Evolutionary conservation across 2,797 vertebrate species (phyloP), one percentile per base, ranked within the genome.

Genomic region (Lateolabrax maculatus): DNA sequence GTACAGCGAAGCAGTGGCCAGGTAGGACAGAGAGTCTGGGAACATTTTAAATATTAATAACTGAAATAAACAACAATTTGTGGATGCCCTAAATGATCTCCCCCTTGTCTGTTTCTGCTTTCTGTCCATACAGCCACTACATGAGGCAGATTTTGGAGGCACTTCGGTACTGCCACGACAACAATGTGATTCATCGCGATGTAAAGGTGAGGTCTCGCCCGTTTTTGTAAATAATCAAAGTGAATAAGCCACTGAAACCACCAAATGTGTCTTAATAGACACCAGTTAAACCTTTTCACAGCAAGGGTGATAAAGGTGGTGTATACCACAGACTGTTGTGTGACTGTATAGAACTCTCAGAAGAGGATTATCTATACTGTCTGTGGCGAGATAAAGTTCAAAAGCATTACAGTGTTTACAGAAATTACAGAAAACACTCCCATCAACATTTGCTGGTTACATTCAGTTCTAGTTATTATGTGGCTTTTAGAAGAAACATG

Each of bases 1-100:
- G 78, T 99, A 99, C 97, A 99, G 98, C 3, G 98, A 99, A 93
- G 98, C 98, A 16, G 98, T 99, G 85, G 98, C 98, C 93, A 99
- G 97, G 98, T 99, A 95, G 81, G 87, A 68, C 9, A 2, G 63
- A 5, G 53, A 31, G 16, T 43, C 43, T 34, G 48, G 29, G 3
- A 62, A 9, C 43, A 15, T 58, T 64, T 81, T 19, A 58, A 77
- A 75, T 76, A 71, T 68, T 18, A 31, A 56, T 71, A 0, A 41
- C 27, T 36, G 2, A 71, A 81, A 63, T 66, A 5, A 61, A 37
- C 2, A n/a, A 25, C 6, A 3, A 9, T 12, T 43, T 46, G 34
- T 6, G 2, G 5, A 36, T 2, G 19, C 27, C 29, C n/a, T 48
- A 15, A 80, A 70, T 27, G 11, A 62, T 29, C n/a, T 27, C 15